These are phyloP conservation scores for Triplophysa siluroides DNA, from an alignment of 2,113 vertebrate genomes.

Conservation along the genomic window DNA sequence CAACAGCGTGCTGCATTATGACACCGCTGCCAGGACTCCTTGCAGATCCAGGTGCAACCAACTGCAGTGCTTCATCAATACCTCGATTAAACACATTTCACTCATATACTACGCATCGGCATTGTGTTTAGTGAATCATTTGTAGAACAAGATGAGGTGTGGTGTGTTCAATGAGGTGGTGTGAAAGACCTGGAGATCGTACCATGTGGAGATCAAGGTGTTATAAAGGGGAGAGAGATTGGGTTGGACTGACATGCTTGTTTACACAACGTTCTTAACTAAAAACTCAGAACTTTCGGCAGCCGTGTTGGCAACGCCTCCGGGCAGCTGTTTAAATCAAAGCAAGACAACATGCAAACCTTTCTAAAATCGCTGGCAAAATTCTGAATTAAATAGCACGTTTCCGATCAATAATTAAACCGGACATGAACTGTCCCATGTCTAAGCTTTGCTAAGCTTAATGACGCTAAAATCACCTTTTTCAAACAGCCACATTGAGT, in stretches of 20 bases:
- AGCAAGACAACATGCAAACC: too few relatives aligned
- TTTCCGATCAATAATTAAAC: too few relatives aligned
- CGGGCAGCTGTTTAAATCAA: too few relatives aligned
- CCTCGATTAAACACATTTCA: constrained; percentile 15
- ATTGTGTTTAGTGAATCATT: constrained; percentile 5
- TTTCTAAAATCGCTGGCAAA: too few relatives aligned
- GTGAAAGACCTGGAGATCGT: neutral
- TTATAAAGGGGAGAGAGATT: neutral
- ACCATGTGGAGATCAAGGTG: neutral
- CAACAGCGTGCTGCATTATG: constrained; percentile 44
- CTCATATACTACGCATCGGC: neutral
- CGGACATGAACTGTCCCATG: too few relatives aligned
- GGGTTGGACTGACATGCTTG: neutral
- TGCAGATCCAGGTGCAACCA: constrained; percentile 10
- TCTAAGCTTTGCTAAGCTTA: too few relatives aligned
- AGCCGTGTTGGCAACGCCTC: too few relatives aligned
- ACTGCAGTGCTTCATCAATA: constrained; percentile 27
- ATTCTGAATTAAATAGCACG: too few relatives aligned
- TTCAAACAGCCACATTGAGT: too few relatives aligned
- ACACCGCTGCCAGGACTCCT: constrained; percentile 32
- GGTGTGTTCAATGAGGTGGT: constrained; percentile 14
- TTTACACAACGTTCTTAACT: too few relatives aligned
- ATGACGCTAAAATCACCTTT: too few relatives aligned
- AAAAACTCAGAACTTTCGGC: too few relatives aligned
- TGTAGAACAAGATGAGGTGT: neutral